Evolutionary conservation across 2,113 vertebrate genomes (phyloP).

Genomic region (Montifringilla adamsi): DNA sequence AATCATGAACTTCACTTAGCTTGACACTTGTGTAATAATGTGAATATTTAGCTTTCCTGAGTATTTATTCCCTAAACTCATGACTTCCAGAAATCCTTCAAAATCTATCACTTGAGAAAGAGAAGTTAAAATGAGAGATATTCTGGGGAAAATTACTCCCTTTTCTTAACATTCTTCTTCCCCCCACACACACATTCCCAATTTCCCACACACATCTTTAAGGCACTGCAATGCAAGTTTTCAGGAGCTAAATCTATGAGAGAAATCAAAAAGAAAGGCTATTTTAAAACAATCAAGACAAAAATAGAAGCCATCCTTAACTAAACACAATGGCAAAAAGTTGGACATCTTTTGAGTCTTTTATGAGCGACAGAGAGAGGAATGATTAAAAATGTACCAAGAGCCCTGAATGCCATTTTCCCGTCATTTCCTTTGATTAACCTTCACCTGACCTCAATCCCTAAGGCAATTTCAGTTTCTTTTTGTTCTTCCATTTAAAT

Average conservation of each 20-base stretch:
- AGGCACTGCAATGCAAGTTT: neutral
- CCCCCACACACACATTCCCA: constrained; percentile 18
- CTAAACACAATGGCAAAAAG: neutral
- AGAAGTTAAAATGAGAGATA: constrained; percentile 27
- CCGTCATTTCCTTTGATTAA: constrained; percentile 82
- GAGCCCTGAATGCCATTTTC: constrained; percentile 71
- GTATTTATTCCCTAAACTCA: constrained; percentile 15
- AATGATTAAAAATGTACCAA: constrained; percentile 74
- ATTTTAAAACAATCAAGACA: constrained; percentile 7
- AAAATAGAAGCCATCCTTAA: constrained; percentile 16
- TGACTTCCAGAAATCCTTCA: constrained; percentile 52
- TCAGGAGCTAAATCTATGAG: neutral
- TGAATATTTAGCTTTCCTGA: constrained; percentile 40
- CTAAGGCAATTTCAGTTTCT: constrained; percentile 67
- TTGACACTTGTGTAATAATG: constrained; percentile 12
- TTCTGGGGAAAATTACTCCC: constrained; percentile 48
- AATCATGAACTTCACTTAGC: neutral
- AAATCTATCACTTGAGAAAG: neutral
- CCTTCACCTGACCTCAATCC: constrained; percentile 75
- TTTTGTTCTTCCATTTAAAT: constrained; percentile 70
- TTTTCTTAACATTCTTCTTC: constrained; percentile 51
- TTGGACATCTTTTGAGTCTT: constrained; percentile 21
- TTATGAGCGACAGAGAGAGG: neutral
- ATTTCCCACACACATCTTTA: constrained; percentile 46
- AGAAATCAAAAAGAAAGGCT: neutral